Base-by-base conservation (phyloP, 2,113 vertebrate species). In the Neotoma lepida region DNA sequence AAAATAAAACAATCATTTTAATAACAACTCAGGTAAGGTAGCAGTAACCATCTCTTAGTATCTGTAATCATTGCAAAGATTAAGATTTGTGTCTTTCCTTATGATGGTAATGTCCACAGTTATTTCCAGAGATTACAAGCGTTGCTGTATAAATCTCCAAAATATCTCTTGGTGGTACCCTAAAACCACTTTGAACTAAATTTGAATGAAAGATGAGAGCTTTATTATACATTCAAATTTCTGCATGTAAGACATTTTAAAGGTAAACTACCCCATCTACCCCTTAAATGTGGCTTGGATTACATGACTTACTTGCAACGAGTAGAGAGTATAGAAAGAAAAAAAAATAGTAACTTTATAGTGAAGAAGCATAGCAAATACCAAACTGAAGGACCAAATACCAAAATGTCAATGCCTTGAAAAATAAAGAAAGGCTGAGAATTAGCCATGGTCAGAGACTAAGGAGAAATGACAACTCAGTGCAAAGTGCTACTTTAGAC, bases 1-100 rank as follows among this genome's bases (percentile, higher is more conserved):
- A 95, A 93, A 97, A 96, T 95, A 97, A 96, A 51, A 71, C 86
- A 93, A 77, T 71, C 13, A 18, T 88, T 95, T 97, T 96, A 96
- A 64, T 68, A 95, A 96, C 92, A 88, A 95, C 86, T 70, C 74
- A 41, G 94, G 93, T 96, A 96, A 92, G 26, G 58, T 80, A 58
- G 86, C 77, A 80, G 87, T 97, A 96, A 77, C 56, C 78, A 85
- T 96, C 68, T 95, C 87, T 89, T n/a, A 4, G 70, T 96, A 89
- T 92, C 95, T 96, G 73, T 20, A 22, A 81, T 93, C 71, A 89
- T 93, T 94, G 80, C 74, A 94, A 81, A 77, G 96, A 94, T 96
- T 94, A 96, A 86, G 49, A 71, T 51, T 73, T 92, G 15, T 95
- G 54, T 93, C 91, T 96, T 88, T 93, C 80, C 61, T 49, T 78